Evolutionary conservation across 2,797 vertebrate species (phyloP).

Genomic region (Lepilemur septentrionalis): DNA sequence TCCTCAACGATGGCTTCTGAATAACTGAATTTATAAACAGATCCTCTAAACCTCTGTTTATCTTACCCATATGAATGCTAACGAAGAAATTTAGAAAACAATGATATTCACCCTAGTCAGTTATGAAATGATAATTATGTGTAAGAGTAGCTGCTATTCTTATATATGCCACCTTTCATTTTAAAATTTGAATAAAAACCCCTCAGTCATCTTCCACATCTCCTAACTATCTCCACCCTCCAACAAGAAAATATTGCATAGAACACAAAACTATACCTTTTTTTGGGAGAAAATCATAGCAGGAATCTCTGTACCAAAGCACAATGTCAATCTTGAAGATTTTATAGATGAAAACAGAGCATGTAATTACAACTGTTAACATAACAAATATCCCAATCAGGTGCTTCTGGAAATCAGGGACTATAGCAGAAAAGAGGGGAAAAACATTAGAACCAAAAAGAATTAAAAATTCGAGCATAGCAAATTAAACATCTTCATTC

Average conservation of each 20-base stretch:
- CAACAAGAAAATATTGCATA: neutral
- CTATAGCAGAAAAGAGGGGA: slow-evolving; percentile 78
- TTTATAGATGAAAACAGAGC: slow-evolving; percentile 84
- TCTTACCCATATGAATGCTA: neutral
- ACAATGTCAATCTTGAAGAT: slow-evolving; percentile 92
- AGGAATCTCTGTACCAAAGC: slow-evolving; percentile 88
- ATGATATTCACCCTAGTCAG: neutral
- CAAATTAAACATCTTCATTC: neutral
- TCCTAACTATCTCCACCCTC: neutral
- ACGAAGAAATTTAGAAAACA: neutral
- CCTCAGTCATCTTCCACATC: neutral
- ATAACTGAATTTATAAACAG: neutral
- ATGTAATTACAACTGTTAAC: slow-evolving; percentile 81
- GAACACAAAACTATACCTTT: slow-evolving; percentile 86
- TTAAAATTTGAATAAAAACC: neutral
- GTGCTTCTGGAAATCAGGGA: slow-evolving; percentile 79
- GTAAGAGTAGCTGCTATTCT: neutral
- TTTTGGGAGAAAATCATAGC: slow-evolving; percentile 78
- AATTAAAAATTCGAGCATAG: neutral
- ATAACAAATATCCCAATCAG: slow-evolving; percentile 81
- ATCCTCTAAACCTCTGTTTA: neutral
- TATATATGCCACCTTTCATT: neutral
- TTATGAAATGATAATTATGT: neutral
- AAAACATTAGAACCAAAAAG: neutral
- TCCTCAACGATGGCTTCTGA: neutral